A percentile compares a stretch with the other conserved stretches of the same genome.
Evolutionary conservation across 2,113 vertebrate species (phyloP).

Genomic region (Brachypteracias leptosomus): DNA sequence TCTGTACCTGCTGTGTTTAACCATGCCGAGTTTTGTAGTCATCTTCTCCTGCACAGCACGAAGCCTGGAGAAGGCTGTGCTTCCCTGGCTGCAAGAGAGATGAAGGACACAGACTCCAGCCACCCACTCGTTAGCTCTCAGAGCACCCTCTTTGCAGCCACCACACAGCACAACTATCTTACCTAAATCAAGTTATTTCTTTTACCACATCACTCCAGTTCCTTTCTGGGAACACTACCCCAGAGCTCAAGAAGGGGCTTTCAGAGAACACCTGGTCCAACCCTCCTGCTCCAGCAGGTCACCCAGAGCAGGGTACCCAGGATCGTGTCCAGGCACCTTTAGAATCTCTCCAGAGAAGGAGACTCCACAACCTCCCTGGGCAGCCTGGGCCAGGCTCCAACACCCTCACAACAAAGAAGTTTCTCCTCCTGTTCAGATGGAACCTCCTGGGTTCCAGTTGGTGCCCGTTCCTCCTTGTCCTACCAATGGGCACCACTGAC

Average conservation of each 20-base stretch:
- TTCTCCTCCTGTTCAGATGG: too few relatives aligned
- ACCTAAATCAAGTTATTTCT: not conserved
- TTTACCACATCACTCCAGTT: not conserved
- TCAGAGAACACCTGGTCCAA: not conserved
- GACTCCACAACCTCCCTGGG: too few relatives aligned
- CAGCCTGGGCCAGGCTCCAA: too few relatives aligned
- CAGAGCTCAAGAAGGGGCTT: not conserved
- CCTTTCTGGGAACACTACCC: not conserved
- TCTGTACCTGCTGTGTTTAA: not conserved
- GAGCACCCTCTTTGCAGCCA: not conserved
- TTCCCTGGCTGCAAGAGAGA: not conserved
- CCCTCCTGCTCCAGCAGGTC: not conserved
- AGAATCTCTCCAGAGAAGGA: too few relatives aligned
- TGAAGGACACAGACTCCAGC: not conserved
- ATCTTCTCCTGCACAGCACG: not conserved
- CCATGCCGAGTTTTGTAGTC: not conserved
- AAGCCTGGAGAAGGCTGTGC: not conserved
- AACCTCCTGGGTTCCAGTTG: too few relatives aligned
- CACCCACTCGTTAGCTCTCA: accelerated
- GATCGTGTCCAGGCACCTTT: not conserved
- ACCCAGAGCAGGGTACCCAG: not conserved
- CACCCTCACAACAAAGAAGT: too few relatives aligned
- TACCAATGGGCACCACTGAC: not conserved
- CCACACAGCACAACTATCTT: not conserved
- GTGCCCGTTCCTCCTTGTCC: too few relatives aligned